Percentiles rank a stretch among this genome's conserved stretches.
These are phyloP conservation scores for Hycleus phaleratus DNA, from an alignment of 1,140 invertebrate genomes.

Conservation along the genomic window DNA sequence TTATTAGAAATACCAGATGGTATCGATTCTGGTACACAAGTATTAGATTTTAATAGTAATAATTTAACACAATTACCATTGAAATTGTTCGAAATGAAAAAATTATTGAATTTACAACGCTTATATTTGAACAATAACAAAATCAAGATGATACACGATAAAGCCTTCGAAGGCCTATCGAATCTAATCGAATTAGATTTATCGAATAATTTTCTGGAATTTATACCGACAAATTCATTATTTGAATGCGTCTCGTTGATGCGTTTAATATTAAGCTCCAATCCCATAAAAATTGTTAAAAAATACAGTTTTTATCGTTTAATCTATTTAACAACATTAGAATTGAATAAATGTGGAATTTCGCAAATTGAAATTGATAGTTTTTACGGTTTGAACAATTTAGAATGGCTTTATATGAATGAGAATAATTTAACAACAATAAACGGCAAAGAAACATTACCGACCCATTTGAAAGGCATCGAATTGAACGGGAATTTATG, in stretches of 20 bases:
- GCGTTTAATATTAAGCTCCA: conserved; percentile 68
- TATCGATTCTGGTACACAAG: conserved; percentile 77
- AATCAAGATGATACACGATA: conserved; percentile 64
- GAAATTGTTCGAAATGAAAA: conserved; percentile 66
- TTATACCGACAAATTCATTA: conserved; percentile 69
- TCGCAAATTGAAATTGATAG: conserved; percentile 65
- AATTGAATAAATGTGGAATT: conserved; percentile 72
- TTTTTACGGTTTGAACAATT: conserved; percentile 67
- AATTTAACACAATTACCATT: conserved; percentile 63
- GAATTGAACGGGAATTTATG: conserved; percentile 75
- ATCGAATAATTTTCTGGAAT: conserved; percentile 66
- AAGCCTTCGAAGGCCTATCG: conserved; percentile 70
- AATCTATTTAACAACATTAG: conserved; percentile 65
- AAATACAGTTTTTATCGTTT: conserved; percentile 64
- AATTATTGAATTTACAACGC: conserved; percentile 78
- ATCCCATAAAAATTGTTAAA: conserved; percentile 64
- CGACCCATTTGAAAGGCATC: conserved; percentile 58
- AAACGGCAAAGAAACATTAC: conserved; percentile 57
- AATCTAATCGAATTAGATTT: conserved; percentile 85
- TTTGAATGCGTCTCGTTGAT: conserved; percentile 68
- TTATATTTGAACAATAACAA: conserved; percentile 70
- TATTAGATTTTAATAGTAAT: conserved; percentile 76
- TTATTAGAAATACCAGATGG: conserved; percentile 66
- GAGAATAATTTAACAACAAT: conserved; percentile 68
- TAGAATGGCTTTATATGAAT: conserved; percentile 77